Evolutionary conservation across 2,888 invertebrate species (phyloP), one percentile per base, ranked within the genome.

Genomic region (Lochmaea capreae): DNA sequence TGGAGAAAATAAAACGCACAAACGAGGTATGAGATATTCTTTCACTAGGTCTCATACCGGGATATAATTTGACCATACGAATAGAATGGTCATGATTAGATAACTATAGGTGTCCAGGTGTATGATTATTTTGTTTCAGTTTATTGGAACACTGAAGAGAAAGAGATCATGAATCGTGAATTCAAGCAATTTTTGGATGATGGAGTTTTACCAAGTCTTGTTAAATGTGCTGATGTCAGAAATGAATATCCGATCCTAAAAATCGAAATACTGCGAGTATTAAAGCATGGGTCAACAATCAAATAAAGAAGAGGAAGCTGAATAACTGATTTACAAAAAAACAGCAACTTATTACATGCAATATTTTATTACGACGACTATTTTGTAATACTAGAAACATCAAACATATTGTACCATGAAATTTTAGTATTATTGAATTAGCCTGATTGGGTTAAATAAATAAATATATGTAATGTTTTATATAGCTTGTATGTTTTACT

Each of bases 221-320:
- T 61, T 14, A 61, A 61, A 61, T 61, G 61, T 61, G 61, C 61
- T 61, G 61, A 61, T 61, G 61, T 61, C 26, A 61, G 61, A 61
- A 61, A 61, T 61, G 39, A 61, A 39, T 26, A 61, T 61, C 61
- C 61, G 39, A 22, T 61, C 61, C 61, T 61, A 26, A 61, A 39
- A 26, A 61, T 61, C 61, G 61, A 26, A 57, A 57, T 57, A 57
- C 58, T 57, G n/a, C 58, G 58, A 22, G 16, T 57, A 57, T 57
- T 18, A 57, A 57, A 57, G 58, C 58, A 57, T 57, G 58, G 58
- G 58, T 57, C 58, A 16, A 57, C 58, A 57, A 57, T 57, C 16
- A 16, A 61, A 61, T 61, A 61, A 61, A 33, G 61, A 61, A 39
- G 39, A 61, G 39, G 39, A 61, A 39, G 43, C 43, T 43, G 43